Evolutionary conservation across 2,797 vertebrate genomes (phyloP), one percentile per base, ranked within the genome.

Genomic region (Chromobotia macracanthus): DNA sequence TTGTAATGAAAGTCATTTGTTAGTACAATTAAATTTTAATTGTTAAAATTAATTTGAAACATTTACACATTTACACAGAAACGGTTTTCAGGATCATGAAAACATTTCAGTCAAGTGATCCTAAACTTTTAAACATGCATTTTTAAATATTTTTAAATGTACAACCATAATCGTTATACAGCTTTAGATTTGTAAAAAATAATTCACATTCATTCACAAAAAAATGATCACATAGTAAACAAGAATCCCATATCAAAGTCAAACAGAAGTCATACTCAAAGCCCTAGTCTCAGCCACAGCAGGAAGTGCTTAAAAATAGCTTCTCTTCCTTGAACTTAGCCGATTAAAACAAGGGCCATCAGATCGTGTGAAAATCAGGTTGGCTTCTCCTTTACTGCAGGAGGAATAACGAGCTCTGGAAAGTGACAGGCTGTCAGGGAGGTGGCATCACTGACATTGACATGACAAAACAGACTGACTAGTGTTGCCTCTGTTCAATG

Each of bases 341-440:
- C 78, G 79, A 65, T 73, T 83, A 67, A 85, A 87, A 88, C 86
- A 82, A 89, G 78, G 82, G 85, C 86, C 87, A 84, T 83, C 80
- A 85, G 84, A 84, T 84, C 79, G 55, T 82, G 84, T 84, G 72
- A 87, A 69, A 81, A 72, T 85, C 82, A 83, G 81, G 72, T 61
- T 28, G 72, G 66, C 60, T 65, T 86, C 79, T 83, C 81, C 85
- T 79, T 67, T 69, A 83, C 87, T 84, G 75, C 82, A 75, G 83
- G 80, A 86, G 74, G 80, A 84, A 87, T 64, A 48, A 75, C 55
- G 53, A 82, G 56, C 77, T 86, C 69, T 86, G 75, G 76, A 79
- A 86, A 88, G 84, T 87, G 85, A 89, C 89, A 88, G 83, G 23
- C 76, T 89, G 86, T 90, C 88, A 88, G 25, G 9, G 72, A 83